Conservation (phyloP, 2,888 invertebrate genomes). For the Rhingia rostrata region DNA sequence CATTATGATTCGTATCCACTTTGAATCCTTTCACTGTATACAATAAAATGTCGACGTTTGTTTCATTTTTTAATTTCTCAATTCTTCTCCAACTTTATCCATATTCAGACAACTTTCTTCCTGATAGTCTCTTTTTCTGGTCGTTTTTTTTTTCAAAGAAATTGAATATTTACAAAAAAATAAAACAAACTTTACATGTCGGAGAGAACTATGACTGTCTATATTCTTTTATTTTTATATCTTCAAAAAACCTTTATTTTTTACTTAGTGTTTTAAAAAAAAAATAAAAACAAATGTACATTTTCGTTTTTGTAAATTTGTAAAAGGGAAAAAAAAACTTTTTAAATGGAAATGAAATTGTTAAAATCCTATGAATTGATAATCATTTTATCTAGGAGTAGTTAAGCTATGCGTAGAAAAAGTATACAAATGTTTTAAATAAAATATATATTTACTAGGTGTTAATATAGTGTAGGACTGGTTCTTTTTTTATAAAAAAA, state of each 20-base stretch:
- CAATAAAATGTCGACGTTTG: conserved; percentile 45
- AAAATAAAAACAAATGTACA: conserved; percentile 2
- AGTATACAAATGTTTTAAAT: conserved; percentile 13
- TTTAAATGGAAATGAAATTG: conserved; percentile 1
- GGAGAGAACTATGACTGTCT: conserved; percentile 76
- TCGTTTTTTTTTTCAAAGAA: conserved; percentile 31
- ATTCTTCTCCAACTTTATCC: not conserved
- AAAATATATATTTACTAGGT: conserved; percentile 5
- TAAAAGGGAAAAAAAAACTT: not conserved
- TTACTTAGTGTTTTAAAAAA: conserved; percentile 22
- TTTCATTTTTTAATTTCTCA: conserved; percentile 3
- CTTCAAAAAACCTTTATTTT: conserved; percentile 44
- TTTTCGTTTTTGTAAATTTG: conserved; percentile 43
- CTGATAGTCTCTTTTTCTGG: conserved; percentile 35
- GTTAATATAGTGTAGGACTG: conserved; percentile 39
- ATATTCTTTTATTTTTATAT: conserved; percentile 67
- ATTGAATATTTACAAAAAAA: not conserved
- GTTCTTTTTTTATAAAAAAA: conserved; percentile 40
- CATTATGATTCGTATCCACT: not conserved
- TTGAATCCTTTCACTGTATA: conserved; percentile 61
- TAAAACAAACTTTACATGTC: conserved; percentile 52
- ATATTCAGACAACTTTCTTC: conserved; percentile 18
- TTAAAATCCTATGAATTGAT: conserved; percentile 33
- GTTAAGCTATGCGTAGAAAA: conserved; percentile 10
- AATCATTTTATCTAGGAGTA: conserved; percentile 68